Conservation (phyloP, 2,797 vertebrate genomes). For the Anguilla anguilla region DNA sequence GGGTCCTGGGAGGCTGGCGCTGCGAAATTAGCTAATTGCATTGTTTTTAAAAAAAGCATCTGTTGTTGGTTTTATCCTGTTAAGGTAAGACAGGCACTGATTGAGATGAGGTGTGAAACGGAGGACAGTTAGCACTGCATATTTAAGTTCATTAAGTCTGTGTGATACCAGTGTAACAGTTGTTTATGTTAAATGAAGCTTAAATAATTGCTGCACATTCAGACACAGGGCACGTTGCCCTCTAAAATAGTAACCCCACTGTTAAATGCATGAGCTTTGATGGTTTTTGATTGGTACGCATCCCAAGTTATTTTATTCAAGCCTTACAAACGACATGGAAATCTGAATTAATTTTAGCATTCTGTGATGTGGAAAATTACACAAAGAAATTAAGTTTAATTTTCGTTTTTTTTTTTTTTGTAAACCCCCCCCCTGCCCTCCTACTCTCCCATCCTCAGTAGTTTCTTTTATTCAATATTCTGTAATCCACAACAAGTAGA, state of each 20-base stretch:
- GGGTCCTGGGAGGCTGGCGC: neutral
- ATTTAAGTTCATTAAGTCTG: slow-evolving; percentile 34
- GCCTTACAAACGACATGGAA: neutral
- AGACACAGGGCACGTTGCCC: neutral
- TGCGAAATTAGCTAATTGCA: neutral
- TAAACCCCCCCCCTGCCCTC: too few relatives aligned
- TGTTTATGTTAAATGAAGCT: neutral
- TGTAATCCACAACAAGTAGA: slow-evolving; percentile 53
- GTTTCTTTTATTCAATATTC: slow-evolving; percentile 55
- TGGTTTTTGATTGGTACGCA: neutral
- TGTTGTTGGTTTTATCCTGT: slow-evolving; percentile 32
- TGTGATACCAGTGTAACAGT: slow-evolving; percentile 41
- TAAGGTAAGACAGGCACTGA: slow-evolving; percentile 24
- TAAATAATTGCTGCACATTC: neutral
- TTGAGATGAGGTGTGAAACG: slow-evolving; percentile 25
- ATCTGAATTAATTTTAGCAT: neutral
- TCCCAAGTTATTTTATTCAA: neutral
- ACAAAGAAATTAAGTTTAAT: neutral
- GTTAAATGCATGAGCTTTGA: slow-evolving; percentile 15
- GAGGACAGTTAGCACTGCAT: slow-evolving; percentile 30
- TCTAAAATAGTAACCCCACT: neutral
- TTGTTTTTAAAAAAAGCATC: slow-evolving; percentile 12
- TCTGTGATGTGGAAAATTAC: neutral
- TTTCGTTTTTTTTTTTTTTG: too few relatives aligned
- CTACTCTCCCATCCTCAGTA: slow-evolving; percentile 43